Evolutionary conservation across 2,888 invertebrate species (phyloP).

Genomic region (Doris montereyensis): DNA sequence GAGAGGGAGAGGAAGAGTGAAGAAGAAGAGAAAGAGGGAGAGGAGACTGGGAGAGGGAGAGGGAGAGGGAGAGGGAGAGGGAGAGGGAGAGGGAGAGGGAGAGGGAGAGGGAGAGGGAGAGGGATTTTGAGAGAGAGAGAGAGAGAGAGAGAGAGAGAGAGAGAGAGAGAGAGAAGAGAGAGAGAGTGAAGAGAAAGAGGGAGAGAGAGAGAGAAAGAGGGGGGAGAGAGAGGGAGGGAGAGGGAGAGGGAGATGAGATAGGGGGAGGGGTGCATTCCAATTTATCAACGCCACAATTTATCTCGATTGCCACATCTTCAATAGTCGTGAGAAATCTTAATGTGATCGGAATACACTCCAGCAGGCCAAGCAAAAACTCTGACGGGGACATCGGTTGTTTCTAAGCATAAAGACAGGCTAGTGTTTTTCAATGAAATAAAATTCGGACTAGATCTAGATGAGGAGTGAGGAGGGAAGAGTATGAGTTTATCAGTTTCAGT

Average conservation of each 20-base stretch:
- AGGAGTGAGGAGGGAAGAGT: no score
- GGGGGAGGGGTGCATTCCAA: background rate
- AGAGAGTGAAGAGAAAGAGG: slow-evolving; percentile 3
- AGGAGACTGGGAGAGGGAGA: background rate
- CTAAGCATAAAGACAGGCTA: no score
- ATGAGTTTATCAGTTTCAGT: no score
- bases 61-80: background rate
- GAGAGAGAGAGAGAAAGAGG: slow-evolving; percentile 4
- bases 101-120: background rate
- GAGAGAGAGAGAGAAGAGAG: slow-evolving; percentile 15
- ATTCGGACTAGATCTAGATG: no score
- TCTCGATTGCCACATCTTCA: no score
- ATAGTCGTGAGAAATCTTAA: no score
- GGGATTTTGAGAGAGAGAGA: background rate
- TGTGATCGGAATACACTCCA: no score
- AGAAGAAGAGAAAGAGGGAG: background rate
- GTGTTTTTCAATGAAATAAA: no score
- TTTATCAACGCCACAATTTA: no score
- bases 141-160: background rate
- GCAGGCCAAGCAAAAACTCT: no score
- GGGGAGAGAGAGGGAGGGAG: background rate
- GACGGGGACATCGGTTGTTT: no score
- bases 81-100: background rate
- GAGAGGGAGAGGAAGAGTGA: slow-evolving; percentile 16
- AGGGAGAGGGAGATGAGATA: background rate